Evolutionary conservation across 2,113 vertebrate genomes (phyloP), one percentile per base, ranked within the genome.

Genomic region (Myrmecophaga tridactyla): DNA sequence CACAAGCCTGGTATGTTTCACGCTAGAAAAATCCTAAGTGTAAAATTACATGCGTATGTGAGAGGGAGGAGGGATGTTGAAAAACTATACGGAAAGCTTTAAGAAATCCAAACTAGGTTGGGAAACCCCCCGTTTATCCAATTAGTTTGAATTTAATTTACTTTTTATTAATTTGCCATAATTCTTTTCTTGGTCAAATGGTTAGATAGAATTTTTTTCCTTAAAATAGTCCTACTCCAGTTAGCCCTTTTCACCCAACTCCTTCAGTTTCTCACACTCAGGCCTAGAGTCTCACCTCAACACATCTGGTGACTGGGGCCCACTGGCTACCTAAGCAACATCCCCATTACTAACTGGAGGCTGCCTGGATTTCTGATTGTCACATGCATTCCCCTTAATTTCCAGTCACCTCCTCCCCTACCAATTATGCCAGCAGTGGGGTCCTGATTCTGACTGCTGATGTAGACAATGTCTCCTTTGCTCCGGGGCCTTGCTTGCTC

Each of bases 61-160:
- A 93, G 75, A 41, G 69, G 85, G 43, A 85, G 36, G 36, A 92
- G 21, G 34, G 72, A 80, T 60, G 51, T 7, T 1, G 1, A 76
- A 84, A 95, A 87, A 67, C 78, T 36, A 92, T 75, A 75, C 13
- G n/a, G 72, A 90, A 92, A 94, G 23, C 20, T 77, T 62, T 21
- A 77, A 93, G 43, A 93, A 95, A 86, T 90, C 17, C 36, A 72
- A 86, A 73, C 65, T 21, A 46, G 43, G 27, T 41, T 83, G 75
- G 67, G 46, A 72, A 95, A 82, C 6, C 20, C 20, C 83, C 89
- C 75, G 63, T 4, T 78, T 63, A 78, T 14, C 9, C 12, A 67
- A 18, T 83, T 86, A 65, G 3, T 58, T 51, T 43, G 20, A 87
- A 69, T 62, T 65, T 84, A 78, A 73, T 39, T 31, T 87, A 9